Evolutionary conservation across 1,140 invertebrate species (phyloP), one percentile per base, ranked within the genome.

Genomic region (Condylostylus longicornis): DNA sequence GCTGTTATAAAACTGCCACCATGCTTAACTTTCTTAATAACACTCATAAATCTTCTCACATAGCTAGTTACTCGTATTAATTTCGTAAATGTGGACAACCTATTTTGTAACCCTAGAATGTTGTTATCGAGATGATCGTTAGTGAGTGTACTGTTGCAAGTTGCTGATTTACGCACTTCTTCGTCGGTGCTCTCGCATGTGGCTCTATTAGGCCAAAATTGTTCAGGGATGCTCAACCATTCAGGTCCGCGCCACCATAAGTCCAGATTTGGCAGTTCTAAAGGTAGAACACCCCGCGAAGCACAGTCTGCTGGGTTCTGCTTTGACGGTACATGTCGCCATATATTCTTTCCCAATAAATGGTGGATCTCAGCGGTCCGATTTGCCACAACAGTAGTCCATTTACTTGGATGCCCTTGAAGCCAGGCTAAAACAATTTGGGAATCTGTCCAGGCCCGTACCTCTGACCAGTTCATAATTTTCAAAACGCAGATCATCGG

Each of bases 311-410:
- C 49, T 4, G 45, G 48, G 39, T 54, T 55, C 15, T 41, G 12
- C 21, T 40, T 29, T 8, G 45, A 40, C 0, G 41, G 34, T 2
- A 51, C 45, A 35, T 58, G 43, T 10, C 38, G 12, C 53, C 52
- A 58, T 7, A 45, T 22, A 8, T 43, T 21, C 17, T 29, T 13
- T 18, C 33, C 14, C 1, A 43, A 43, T 2, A 35, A 14, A 6
- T 46, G 40, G 30, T 50, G 49, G 13, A 55, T 53, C 15, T 42
- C 37, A 1, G 34, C 29, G 0, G 56, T 37, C 18, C 50, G 34
- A 40, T 56, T 56, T 2, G 48, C 47, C 9, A 52, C 49, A 41
- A 46, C 53, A 9, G 42, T 48, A 20, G 49, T 48, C 3, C 37
- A 44, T 31, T 12, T 30, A 5, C 17, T 35, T 3, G 41, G 18